Conservation (phyloP, 2,797 vertebrate species). For the Sarcophilus harrisii region DNA sequence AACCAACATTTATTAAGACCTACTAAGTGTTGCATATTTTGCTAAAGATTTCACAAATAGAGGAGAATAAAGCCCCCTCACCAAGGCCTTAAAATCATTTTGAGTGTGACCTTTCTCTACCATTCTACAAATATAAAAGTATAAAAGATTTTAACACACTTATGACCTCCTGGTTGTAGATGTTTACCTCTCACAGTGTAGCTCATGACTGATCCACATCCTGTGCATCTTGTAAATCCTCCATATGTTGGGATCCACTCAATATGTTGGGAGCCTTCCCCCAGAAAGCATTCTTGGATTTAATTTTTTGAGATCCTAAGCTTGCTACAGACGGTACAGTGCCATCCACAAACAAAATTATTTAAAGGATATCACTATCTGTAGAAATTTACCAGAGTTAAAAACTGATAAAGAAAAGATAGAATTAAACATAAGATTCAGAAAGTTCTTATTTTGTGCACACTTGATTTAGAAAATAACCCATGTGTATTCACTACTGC, state of each 20-base stretch:
- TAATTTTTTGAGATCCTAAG: background rate
- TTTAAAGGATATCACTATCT: background rate
- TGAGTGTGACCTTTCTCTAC: background rate
- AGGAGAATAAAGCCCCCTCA: background rate
- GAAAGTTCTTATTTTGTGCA: background rate
- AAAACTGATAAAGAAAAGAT: background rate
- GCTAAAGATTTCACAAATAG: background rate
- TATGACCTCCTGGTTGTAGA: background rate
- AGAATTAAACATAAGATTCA: background rate
- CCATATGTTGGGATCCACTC: background rate
- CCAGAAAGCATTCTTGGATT: background rate
- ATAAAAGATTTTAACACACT: background rate
- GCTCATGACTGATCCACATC: background rate
- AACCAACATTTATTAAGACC: background rate
- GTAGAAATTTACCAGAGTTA: background rate
- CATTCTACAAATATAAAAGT: background rate
- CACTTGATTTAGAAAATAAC: background rate
- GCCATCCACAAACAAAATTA: too few relatives aligned
- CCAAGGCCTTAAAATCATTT: background rate
- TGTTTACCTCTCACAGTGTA: background rate
- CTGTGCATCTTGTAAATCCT: background rate
- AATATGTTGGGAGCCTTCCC: background rate
- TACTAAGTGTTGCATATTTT: background rate
- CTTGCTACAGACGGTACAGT: background rate
- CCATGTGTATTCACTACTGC: background rate